A percentile compares a stretch with the other conserved stretches of the same genome.
These are phyloP conservation scores for Enhydra lutris DNA, from an alignment of 2,113 vertebrate species.

Conservation along the genomic window DNA sequence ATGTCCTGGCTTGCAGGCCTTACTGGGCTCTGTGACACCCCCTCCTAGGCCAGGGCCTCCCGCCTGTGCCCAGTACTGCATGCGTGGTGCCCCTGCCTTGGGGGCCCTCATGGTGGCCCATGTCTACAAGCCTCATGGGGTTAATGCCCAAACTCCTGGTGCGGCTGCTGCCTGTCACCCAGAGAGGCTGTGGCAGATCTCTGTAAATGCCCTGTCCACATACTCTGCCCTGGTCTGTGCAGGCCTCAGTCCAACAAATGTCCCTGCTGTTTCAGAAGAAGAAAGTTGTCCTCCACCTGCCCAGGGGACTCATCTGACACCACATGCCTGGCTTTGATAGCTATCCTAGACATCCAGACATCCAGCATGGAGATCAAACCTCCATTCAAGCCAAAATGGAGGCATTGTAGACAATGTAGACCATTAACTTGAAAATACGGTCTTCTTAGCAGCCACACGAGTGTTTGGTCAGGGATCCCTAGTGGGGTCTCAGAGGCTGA, in stretches of 20 bases:
- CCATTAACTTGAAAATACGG: background rate
- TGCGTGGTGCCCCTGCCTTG: accelerated
- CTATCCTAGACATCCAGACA: background rate
- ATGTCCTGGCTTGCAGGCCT: background rate
- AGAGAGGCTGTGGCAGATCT: background rate
- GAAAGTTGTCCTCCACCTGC: background rate
- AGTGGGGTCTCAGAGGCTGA: background rate
- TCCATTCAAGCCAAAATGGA: background rate
- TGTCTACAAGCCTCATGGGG: background rate
- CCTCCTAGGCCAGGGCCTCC: background rate
- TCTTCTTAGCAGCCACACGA: background rate
- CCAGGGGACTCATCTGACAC: background rate
- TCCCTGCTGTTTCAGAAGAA: slow-evolving; percentile 10
- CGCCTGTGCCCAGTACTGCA: background rate
- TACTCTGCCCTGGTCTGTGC: background rate
- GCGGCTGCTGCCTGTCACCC: background rate
- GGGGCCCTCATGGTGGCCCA: background rate
- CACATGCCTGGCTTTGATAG: slow-evolving; percentile 27
- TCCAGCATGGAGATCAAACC: slow-evolving; percentile 15
- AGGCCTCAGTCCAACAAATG: slow-evolving; percentile 17
- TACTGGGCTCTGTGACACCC: background rate
- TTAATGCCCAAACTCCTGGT: background rate
- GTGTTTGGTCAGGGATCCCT: background rate
- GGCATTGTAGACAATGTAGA: background rate
- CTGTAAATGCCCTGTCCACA: background rate